Conservation (phyloP, 2,113 vertebrate species). For the Macquaria ambigua region DNA sequence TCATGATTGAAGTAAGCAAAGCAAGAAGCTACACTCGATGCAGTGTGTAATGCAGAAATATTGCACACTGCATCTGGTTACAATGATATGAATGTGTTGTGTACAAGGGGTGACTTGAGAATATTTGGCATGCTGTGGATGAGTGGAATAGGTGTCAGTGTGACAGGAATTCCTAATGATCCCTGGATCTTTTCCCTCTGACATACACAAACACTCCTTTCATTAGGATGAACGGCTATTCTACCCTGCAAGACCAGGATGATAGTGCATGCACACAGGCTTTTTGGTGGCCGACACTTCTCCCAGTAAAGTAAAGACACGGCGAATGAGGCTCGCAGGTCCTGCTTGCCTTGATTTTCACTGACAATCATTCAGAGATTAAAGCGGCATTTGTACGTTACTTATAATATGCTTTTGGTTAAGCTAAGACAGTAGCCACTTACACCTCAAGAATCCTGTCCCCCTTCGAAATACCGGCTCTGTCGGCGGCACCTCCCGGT, state of each 20-base stretch:
- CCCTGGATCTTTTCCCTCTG: conserved; percentile 31
- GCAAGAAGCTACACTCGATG: background rate
- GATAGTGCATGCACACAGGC: conserved; percentile 8
- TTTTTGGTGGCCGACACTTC: background rate
- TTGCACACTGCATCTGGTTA: conserved; percentile 4
- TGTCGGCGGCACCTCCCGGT: conserved; percentile 94
- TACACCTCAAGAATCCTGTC: conserved; percentile 97
- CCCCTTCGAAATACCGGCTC: conserved; percentile 93
- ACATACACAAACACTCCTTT: conserved; percentile 77
- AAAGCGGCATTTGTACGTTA: background rate
- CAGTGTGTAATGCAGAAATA: background rate
- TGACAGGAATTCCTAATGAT: conserved; percentile 81
- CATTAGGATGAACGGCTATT: conserved; percentile 58
- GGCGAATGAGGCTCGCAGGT: conserved; percentile 3
- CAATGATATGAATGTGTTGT: background rate
- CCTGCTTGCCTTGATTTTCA: background rate
- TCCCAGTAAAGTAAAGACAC: background rate
- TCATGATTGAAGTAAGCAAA: background rate
- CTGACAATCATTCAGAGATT: background rate
- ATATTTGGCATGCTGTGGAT: conserved; percentile 35
- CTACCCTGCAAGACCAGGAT: conserved; percentile 29
- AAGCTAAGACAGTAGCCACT: conserved; percentile 76
- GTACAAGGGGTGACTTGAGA: conserved; percentile 15
- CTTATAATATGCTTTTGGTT: background rate
- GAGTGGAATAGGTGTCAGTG: conserved; percentile 47